Percentiles rank a stretch among this genome's conserved stretches.
Evolutionary conservation across 2,113 vertebrate genomes (phyloP).

Genomic region (Malurus melanocephalus): DNA sequence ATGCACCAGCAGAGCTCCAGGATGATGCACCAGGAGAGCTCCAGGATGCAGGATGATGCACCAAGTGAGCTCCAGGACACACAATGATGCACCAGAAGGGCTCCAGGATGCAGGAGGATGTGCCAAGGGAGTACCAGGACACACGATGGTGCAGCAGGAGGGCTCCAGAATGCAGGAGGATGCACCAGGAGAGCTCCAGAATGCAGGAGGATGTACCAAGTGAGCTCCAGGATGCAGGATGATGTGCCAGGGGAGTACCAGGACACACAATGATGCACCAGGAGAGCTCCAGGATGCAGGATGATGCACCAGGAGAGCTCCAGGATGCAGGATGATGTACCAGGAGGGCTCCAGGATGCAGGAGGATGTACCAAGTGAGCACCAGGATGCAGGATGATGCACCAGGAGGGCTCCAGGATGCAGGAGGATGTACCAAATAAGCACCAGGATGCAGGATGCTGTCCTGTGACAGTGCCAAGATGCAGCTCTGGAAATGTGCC

Average conservation of each 20-base stretch:
- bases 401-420: not conserved
- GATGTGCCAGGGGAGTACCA: not conserved
- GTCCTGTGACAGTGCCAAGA: not conserved
- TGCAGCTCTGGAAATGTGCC: rapidly evolving
- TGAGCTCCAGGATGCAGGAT: not conserved
- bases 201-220: not conserved
- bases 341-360: not conserved
- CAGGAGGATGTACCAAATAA: no score
- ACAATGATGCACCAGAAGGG: no score
- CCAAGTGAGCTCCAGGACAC: no score
- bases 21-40: not conserved
- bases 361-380: not conserved
- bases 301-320: not conserved
- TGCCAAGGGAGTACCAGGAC: no score
- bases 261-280: not conserved
- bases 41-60: not conserved
- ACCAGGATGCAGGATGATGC: not conserved
- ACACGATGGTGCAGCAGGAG: no score
- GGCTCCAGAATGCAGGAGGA: no score
- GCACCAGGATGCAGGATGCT: not conserved
- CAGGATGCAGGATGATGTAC: no score
- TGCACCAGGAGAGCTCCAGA: not conserved
- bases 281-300: not conserved
- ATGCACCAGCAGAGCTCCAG: not conserved
- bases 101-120: no score